Conservation (phyloP, 2,797 vertebrate species). For the Rousettus madagascariensis region DNA sequence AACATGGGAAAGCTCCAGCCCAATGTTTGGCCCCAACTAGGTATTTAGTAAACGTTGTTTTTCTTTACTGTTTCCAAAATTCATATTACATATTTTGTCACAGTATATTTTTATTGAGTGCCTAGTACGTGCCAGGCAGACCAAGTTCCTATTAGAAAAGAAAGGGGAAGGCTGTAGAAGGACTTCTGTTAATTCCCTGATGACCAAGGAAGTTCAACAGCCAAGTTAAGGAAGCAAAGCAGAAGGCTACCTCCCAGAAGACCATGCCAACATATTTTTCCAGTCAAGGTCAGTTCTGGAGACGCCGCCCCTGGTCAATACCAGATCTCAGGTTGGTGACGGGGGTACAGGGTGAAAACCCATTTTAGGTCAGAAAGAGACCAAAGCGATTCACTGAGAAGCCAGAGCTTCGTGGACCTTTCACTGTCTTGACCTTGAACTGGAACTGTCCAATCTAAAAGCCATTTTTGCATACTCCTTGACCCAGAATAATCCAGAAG, state of each 20-base stretch:
- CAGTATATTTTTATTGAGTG: not conserved
- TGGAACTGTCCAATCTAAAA: not conserved
- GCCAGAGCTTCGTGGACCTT: not conserved
- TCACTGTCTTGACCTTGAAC: not conserved
- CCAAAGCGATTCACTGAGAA: not conserved
- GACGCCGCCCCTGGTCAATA: not conserved
- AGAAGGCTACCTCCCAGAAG: not conserved
- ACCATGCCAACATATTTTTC: not conserved
- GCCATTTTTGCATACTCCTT: not conserved
- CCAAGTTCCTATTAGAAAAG: not conserved
- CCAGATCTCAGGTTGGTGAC: not conserved
- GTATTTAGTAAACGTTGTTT: not conserved
- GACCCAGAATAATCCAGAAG: not conserved
- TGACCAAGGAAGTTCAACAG: not conserved
- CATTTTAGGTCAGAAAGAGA: not conserved
- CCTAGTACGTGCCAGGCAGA: not conserved
- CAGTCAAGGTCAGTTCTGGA: not conserved
- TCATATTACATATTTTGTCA: not conserved
- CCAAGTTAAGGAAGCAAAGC: not conserved
- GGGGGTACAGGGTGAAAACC: not conserved
- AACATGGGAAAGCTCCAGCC: not conserved
- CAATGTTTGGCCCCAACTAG: too few relatives aligned
- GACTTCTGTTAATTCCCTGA: not conserved
- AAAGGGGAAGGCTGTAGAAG: not conserved
- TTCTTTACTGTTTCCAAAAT: not conserved